Conservation (phyloP, 2,113 vertebrate genomes). For the Apteryx mantelli region DNA sequence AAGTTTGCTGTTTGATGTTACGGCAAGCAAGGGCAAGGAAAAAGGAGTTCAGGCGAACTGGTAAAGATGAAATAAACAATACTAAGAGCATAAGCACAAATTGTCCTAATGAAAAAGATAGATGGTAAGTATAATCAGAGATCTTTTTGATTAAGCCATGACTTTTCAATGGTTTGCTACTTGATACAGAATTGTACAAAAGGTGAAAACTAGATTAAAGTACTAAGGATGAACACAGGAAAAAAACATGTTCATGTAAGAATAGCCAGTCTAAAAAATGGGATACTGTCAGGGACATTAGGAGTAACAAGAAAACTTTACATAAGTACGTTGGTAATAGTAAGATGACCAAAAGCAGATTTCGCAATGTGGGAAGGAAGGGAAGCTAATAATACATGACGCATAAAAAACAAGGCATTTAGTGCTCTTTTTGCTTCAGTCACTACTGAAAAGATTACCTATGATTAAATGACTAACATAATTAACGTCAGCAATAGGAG, state of each 20-base stretch:
- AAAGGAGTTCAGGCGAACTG: not conserved
- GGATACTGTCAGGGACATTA: not conserved
- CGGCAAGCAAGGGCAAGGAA: not conserved
- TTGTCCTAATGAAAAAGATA: not conserved
- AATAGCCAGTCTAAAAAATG: not conserved
- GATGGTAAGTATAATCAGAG: not conserved
- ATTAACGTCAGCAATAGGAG: not conserved
- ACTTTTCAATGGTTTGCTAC: not conserved
- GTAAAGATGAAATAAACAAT: not conserved
- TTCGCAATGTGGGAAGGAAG: not conserved
- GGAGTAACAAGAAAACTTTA: not conserved
- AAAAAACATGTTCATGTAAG: not conserved
- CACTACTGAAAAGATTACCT: not conserved
- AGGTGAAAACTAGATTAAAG: not conserved
- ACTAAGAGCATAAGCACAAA: not conserved
- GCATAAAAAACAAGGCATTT: not conserved
- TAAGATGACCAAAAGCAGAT: not conserved
- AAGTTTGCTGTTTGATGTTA: not conserved
- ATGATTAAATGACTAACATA: slow-evolving; percentile 20
- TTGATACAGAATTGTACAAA: not conserved
- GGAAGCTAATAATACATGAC: not conserved
- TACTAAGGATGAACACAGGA: not conserved
- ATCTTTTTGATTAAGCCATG: not conserved
- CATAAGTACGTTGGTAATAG: not conserved
- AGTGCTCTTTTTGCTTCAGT: not conserved